Percentiles rank a stretch among this genome's conserved stretches.
These are phyloP conservation scores for Leptinotarsa rubiginosa DNA, from an alignment of 2,888 invertebrate genomes.

Conservation along the genomic window DNA sequence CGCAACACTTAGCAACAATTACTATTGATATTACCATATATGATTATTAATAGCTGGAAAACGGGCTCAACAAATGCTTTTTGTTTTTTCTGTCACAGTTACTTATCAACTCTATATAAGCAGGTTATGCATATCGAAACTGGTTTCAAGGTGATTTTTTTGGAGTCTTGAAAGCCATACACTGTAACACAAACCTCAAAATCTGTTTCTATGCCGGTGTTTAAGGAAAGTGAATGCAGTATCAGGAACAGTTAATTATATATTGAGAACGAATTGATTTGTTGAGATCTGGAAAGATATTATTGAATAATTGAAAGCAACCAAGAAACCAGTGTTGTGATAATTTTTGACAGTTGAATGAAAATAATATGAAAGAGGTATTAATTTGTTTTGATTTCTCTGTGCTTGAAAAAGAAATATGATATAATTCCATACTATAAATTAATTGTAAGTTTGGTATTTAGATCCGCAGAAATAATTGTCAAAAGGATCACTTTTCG, in stretches of 20 bases:
- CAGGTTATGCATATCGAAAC: conserved; percentile 2
- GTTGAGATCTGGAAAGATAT: background rate
- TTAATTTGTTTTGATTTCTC: too few species aligned
- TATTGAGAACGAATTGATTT: background rate
- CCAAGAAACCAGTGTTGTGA: too few species aligned
- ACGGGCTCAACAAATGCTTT: background rate
- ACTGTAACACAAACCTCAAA: conserved; percentile 15
- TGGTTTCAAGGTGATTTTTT: conserved; percentile 15
- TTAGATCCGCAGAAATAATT: too few species aligned
- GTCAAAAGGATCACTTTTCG: too few species aligned
- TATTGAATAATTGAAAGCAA: too few species aligned
- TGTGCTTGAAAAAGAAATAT: too few species aligned
- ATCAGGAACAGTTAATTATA: background rate
- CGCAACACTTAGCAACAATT: background rate
- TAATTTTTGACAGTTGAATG: too few species aligned
- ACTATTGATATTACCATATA: background rate
- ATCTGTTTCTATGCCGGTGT: background rate
- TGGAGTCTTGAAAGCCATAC: background rate
- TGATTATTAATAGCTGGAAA: background rate
- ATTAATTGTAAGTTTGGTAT: too few species aligned
- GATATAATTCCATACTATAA: too few species aligned
- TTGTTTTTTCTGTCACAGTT: conserved; percentile 6
- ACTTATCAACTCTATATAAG: background rate
- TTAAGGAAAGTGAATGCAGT: background rate
- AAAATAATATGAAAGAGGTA: too few species aligned